phyloP scores from a whole-genome alignment of 2,113 vertebrate species.

The Bolborhynchus lineola region DNA sequence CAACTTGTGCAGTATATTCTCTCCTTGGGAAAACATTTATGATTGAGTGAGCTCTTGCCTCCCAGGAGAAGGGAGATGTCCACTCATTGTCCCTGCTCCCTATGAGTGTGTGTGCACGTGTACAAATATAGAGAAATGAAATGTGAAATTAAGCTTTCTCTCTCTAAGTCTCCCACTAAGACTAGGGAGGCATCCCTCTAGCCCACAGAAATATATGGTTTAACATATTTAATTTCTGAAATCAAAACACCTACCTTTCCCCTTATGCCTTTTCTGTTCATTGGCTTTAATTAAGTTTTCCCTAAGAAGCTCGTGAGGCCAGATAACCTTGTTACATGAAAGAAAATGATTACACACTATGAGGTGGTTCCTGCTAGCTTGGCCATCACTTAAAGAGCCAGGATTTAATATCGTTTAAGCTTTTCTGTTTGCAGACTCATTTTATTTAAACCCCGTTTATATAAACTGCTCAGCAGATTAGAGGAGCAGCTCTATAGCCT shows the following conservation, averaged over 20 bases:
- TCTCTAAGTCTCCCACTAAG: neutral
- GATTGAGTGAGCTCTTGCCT: neutral
- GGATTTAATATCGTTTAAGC: constrained; percentile 61
- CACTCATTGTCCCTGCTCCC: neutral
- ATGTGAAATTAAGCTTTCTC: neutral
- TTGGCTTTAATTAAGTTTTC: constrained; percentile 61
- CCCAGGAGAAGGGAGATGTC: neutral
- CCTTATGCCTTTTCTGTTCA: constrained; percentile 12
- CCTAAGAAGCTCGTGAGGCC: constrained; percentile 35
- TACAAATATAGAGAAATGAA: neutral
- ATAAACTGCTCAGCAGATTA: constrained; percentile 60
- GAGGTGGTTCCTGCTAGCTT: constrained; percentile 35
- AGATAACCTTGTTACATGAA: constrained; percentile 57
- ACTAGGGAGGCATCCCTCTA: neutral
- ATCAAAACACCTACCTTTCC: neutral
- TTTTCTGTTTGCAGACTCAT: constrained; percentile 49
- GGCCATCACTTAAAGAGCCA: constrained; percentile 39
- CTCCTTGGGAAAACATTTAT: neutral
- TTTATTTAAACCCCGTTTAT: constrained; percentile 70
- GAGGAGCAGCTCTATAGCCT: constrained; percentile 41
- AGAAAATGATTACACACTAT: constrained; percentile 20
- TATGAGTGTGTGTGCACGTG: fast-evolving
- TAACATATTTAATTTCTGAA: neutral
- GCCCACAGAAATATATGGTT: neutral
- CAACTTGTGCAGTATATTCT: neutral